A percentile compares a stretch with the other conserved stretches of the same genome.
These are phyloP conservation scores for Sipha flava DNA, from an alignment of 1,140 invertebrate species.

Conservation along the genomic window DNA sequence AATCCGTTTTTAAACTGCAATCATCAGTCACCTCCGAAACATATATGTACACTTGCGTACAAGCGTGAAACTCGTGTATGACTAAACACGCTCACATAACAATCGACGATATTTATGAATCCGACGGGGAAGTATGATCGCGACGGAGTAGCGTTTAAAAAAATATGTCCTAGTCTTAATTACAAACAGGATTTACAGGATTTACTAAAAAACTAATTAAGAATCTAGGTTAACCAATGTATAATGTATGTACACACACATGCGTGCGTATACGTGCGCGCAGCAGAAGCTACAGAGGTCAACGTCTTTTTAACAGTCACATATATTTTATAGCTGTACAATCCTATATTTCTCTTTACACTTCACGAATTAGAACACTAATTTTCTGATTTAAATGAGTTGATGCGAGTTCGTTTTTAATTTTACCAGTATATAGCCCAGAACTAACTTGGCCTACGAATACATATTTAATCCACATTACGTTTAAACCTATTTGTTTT, in stretches of 20 bases:
- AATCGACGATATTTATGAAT: background rate
- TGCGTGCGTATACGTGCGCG: too few species aligned
- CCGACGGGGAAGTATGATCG: too few species aligned
- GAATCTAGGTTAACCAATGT: background rate
- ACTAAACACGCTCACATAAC: background rate
- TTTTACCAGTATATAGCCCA: background rate
- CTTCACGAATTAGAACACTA: background rate
- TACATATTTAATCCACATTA: too few species aligned
- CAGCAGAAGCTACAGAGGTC: too few species aligned
- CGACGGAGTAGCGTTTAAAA: too few species aligned
- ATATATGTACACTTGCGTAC: background rate
- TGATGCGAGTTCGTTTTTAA: background rate
- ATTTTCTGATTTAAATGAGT: background rate
- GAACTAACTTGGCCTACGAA: too few species aligned
- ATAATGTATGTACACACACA: too few species aligned
- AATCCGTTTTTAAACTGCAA: background rate
- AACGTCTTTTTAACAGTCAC: background rate
- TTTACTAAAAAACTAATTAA: background rate
- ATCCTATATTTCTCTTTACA: background rate
- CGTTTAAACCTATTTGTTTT: too few species aligned
- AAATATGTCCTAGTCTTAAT: background rate
- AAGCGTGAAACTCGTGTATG: background rate
- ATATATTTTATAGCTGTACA: background rate
- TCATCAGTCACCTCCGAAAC: background rate
- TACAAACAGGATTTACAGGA: background rate